Evolutionary conservation across 2,888 invertebrate genomes (phyloP).

Genomic region (Erpobdella octoculata): DNA sequence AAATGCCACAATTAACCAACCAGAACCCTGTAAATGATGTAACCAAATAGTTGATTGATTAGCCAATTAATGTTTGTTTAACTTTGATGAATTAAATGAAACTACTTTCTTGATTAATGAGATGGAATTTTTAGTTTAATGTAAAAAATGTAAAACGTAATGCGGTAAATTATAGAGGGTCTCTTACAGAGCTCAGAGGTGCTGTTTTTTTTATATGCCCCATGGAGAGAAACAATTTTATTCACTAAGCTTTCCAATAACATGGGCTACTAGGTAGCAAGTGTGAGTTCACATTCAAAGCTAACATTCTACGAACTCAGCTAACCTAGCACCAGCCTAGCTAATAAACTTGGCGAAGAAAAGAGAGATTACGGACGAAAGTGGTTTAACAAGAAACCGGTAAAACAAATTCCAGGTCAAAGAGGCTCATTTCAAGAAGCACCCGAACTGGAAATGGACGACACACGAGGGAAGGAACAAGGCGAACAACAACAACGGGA

Average conservation of each 20-base stretch:
- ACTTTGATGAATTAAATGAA: no score
- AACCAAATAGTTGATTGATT: background rate
- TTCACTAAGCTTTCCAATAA: background rate
- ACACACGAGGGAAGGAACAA: background rate
- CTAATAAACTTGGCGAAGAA: background rate
- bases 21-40: no score
- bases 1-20: no score
- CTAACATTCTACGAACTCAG: no score
- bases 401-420: constrained; percentile 61
- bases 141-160: no score
- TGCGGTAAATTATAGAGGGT: no score
- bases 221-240: background rate
- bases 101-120: no score
- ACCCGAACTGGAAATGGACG: constrained; percentile 96
- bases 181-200: no score
- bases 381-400: background rate
- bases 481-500: background rate
- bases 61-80: no score
- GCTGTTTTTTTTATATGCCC: no score
- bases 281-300: background rate
- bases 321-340: background rate
- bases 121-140: no score
- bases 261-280: background rate
- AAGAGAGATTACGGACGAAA: background rate
- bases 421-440: constrained; percentile 77